Conservation (phyloP, 2,888 invertebrate genomes). For the Incurvaria masculella region DNA sequence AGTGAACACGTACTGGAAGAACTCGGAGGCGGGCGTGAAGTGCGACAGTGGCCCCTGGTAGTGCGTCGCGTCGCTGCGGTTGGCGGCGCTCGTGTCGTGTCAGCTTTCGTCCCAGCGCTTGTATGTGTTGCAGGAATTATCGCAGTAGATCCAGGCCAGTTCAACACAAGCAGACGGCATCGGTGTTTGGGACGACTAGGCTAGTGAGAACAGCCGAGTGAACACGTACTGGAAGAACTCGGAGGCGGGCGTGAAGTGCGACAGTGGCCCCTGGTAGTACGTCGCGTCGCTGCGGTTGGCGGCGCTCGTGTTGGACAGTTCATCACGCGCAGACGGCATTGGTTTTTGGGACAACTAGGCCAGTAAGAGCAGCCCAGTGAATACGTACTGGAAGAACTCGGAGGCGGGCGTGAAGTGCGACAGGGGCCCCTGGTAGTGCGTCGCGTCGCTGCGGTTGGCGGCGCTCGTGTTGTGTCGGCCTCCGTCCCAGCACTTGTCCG, state of each 20-base stretch:
- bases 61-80: constrained; percentile 21
- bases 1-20: constrained; percentile 76
- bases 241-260: constrained; percentile 67
- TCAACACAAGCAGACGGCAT: constrained; percentile 66
- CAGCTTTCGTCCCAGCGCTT: constrained; percentile 59
- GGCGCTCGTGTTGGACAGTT: constrained; percentile 43
- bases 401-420: constrained; percentile 68
- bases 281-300: constrained; percentile 27
- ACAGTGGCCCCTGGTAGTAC: constrained; percentile 45
- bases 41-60: constrained; percentile 52
- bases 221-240: constrained; percentile 79
- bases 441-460: constrained; percentile 26
- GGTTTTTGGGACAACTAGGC: constrained; percentile 69
- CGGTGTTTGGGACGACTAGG: constrained; percentile 80
- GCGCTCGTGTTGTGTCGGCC: constrained; percentile 29
- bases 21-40: constrained; percentile 72
- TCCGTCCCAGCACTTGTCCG: constrained; percentile 64
- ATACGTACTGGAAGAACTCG: constrained; percentile 76
- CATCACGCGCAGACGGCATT: constrained; percentile 52
- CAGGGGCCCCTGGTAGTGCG: constrained; percentile 41
- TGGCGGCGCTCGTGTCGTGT: constrained; percentile 34
- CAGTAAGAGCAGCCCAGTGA: too few species aligned
- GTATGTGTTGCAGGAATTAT: constrained; percentile 77
- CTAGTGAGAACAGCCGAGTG: too few species aligned
- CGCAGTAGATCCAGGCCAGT: constrained; percentile 79